Conservation (phyloP, 37 sponge, comb jelly and placozoan genomes). For the Aplysina aerophoba region DNA sequence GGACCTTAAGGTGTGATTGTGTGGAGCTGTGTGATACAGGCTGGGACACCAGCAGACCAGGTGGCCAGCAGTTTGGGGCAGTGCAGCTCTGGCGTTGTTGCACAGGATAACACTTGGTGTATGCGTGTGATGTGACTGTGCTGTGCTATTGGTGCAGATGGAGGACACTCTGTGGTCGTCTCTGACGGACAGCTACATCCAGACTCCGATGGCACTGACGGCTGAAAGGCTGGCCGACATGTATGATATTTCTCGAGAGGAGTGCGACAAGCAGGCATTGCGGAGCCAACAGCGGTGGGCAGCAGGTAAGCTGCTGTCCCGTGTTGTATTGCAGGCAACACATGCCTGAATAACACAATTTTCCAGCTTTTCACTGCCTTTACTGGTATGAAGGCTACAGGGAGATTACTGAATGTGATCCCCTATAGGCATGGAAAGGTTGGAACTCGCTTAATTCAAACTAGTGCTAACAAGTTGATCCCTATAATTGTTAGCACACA, state of each 20-base stretch:
- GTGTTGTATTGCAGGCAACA: background rate
- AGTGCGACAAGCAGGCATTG: constrained; percentile 91
- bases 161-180: constrained; percentile 94
- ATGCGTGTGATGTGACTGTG: background rate
- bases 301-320: constrained; percentile 48
- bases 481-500: too few species aligned
- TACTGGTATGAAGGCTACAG: too few species aligned
- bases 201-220: constrained; percentile 95
- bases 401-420: too few species aligned
- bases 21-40: background rate
- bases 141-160: constrained; percentile 49
- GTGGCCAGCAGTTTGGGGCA: too few species aligned
- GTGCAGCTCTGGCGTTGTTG: too few species aligned
- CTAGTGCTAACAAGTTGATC: too few species aligned
- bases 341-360: background rate
- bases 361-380: background rate
- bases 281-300: constrained; percentile 88
- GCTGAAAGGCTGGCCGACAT: constrained; percentile 95
- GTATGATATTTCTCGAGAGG: constrained; percentile 82
- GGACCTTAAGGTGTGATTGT: constrained; percentile 87
- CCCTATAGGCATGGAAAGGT: too few species aligned
- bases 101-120: too few species aligned
- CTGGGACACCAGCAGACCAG: background rate
- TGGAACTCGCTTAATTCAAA: too few species aligned
- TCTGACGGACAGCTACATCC: constrained; percentile 78